Evolutionary conservation across 1,140 invertebrate genomes (phyloP).

Genomic region (Hirudo medicinalis): DNA sequence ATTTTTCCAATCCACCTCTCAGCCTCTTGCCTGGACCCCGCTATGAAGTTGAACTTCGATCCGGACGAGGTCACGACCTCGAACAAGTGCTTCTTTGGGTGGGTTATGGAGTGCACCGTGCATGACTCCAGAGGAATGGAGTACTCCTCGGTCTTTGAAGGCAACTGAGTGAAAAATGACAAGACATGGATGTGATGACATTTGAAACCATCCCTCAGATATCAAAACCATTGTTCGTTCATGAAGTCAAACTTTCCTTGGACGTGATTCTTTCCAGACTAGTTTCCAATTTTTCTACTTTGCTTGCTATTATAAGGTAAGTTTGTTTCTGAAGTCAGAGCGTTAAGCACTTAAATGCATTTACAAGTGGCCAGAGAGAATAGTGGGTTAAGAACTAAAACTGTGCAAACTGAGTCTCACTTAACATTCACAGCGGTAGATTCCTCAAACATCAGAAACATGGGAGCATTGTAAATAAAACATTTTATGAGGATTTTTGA

Average conservation of each 20-base stretch:
- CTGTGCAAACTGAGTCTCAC: too few relatives aligned
- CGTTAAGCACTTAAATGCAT: too few relatives aligned
- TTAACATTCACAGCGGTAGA: too few relatives aligned
- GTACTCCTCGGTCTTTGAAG: slow-evolving; percentile 3
- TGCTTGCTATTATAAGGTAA: too few relatives aligned
- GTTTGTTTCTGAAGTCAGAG: too few relatives aligned
- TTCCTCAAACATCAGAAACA: too few relatives aligned
- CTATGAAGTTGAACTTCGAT: slow-evolving; percentile 5
- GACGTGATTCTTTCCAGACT: neutral
- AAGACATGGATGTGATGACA: neutral
- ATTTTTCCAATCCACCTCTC: neutral
- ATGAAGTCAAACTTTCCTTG: neutral
- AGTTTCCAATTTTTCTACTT: neutral
- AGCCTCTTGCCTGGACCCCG: neutral
- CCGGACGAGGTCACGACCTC: slow-evolving; percentile 1
- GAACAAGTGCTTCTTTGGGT: slow-evolving; percentile 10
- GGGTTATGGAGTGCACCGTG: neutral
- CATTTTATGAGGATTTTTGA: too few relatives aligned
- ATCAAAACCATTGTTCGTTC: neutral
- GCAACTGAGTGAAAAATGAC: neutral
- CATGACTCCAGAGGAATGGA: slow-evolving; percentile 3
- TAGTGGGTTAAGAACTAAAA: too few relatives aligned
- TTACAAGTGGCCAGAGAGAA: too few relatives aligned
- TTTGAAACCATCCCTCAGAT: neutral
- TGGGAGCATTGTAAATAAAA: too few relatives aligned